A percentile compares a stretch with the other conserved stretches of the same genome.
phyloP scores from a whole-genome alignment of 2,113 vertebrate species.

The Embiotoca jacksoni region DNA sequence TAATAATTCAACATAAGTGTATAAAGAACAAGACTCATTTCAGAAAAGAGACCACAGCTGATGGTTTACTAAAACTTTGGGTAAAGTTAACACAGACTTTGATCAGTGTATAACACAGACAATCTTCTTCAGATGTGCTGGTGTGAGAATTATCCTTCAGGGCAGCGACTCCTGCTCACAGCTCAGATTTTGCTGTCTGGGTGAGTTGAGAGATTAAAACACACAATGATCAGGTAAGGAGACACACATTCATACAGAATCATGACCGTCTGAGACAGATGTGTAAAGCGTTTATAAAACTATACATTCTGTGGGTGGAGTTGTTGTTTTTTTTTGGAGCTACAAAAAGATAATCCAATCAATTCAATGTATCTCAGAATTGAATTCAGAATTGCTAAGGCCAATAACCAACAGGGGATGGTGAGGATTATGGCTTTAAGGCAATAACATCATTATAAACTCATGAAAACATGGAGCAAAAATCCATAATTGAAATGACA shows the following conservation, averaged over 20 bases:
- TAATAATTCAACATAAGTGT: background rate
- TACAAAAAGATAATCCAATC: conserved; percentile 14
- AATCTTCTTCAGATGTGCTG: conserved; percentile 28
- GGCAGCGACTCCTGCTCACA: conserved; percentile 38
- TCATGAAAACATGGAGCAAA: conserved; percentile 10
- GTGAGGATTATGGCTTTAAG: conserved; percentile 61
- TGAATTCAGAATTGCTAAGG: conserved; percentile 47
- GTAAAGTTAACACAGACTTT: conserved; percentile 47
- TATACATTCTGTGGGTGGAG: conserved; percentile 22
- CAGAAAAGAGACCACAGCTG: conserved; percentile 2
- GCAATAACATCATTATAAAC: conserved; percentile 43
- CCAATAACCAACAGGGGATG: conserved; percentile 26
- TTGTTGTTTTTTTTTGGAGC: background rate
- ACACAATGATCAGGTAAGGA: conserved; percentile 43
- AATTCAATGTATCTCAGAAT: background rate
- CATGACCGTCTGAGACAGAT: conserved; percentile 16
- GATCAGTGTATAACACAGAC: conserved; percentile 26
- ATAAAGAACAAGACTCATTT: conserved; percentile 9
- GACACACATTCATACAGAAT: conserved; percentile 5
- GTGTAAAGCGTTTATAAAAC: conserved; percentile 47
- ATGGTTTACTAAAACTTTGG: conserved; percentile 49
- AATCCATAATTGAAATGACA: background rate
- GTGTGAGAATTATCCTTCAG: conserved; percentile 40
- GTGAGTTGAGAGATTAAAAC: conserved; percentile 36
- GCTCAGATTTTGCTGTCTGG: conserved; percentile 43